Conservation (phyloP, 2,888 invertebrate species). For the Anthrax anthrax region DNA sequence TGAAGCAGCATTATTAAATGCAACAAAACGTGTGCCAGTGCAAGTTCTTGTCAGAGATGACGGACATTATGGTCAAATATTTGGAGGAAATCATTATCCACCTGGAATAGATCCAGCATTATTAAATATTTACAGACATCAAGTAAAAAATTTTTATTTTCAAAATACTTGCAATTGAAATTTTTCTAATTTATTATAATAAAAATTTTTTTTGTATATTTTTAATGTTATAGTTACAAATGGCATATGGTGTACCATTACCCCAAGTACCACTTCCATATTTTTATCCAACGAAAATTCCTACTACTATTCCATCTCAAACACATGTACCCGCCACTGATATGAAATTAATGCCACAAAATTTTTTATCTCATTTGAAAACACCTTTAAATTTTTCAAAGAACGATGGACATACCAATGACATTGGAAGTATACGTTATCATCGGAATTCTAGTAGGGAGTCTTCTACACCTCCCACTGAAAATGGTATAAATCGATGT, state of each 20-base stretch:
- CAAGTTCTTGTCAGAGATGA: constrained; percentile 82
- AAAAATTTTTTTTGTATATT: too few relatives aligned
- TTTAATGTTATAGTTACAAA: constrained; percentile 22
- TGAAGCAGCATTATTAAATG: constrained; percentile 45
- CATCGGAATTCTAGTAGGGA: constrained; percentile 10
- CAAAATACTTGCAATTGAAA: too few relatives aligned
- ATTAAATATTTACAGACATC: constrained; percentile 33
- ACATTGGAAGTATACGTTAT: constrained; percentile 13
- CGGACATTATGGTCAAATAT: constrained; percentile 22
- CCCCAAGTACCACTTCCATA: constrained; percentile 34
- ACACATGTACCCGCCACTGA: constrained; percentile 8
- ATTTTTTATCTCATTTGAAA: constrained; percentile 15
- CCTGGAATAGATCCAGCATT: constrained; percentile 32
- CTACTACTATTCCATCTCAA: constrained; percentile 32
- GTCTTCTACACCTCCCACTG: constrained; percentile 1
- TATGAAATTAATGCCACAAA: constrained; percentile 9
- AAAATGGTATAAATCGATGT: neutral
- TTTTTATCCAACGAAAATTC: constrained; percentile 31
- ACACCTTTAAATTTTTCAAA: constrained; percentile 11
- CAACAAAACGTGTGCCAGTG: constrained; percentile 76
- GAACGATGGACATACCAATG: constrained; percentile 2
- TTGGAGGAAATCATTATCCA: constrained; percentile 20
- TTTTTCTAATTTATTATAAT: too few relatives aligned
- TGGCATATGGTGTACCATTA: constrained; percentile 33
- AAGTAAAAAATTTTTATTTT: constrained; percentile 13